Conservation (phyloP, 2,888 invertebrate genomes). For the Aphidoletes aphidimyza region DNA sequence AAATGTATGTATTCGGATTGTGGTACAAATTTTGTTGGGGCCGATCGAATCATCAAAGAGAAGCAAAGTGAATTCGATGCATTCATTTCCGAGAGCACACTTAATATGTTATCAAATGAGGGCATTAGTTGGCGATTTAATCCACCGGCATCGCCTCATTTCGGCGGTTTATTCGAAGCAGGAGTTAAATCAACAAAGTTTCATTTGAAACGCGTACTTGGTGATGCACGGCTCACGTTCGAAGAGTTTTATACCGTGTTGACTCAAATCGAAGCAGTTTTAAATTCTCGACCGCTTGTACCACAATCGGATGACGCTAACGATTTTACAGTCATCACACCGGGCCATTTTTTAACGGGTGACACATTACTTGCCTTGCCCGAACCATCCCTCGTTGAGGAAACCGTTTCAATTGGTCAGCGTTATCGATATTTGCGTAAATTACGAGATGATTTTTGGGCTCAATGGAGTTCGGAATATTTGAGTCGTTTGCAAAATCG, state of each 20-base stretch:
- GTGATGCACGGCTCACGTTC: too few species aligned
- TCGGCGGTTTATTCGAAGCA: background rate
- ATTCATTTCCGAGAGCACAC: background rate
- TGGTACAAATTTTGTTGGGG: slow-evolving; percentile 46
- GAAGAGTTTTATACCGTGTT: too few species aligned
- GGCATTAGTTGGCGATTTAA: slow-evolving; percentile 3
- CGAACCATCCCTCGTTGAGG: too few species aligned
- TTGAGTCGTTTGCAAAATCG: slow-evolving; percentile 20
- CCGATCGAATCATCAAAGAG: background rate
- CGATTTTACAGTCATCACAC: too few species aligned
- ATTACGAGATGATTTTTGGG: slow-evolving; percentile 24
- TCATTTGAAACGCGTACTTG: background rate
- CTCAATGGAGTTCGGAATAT: slow-evolving; percentile 2
- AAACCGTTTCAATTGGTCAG: too few species aligned
- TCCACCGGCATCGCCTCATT: slow-evolving; percentile 13
- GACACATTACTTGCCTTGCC: too few species aligned
- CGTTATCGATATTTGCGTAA: slow-evolving; percentile 21
- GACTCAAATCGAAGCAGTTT: too few species aligned
- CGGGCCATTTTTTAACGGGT: too few species aligned
- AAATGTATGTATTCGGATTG: slow-evolving; percentile 11
- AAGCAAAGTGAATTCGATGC: background rate
- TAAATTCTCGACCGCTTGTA: too few species aligned
- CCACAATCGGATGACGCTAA: too few species aligned
- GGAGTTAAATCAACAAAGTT: background rate
- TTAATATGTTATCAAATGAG: background rate